Evolutionary conservation across 2,113 vertebrate species (phyloP).

Genomic region (Eudyptes chrysolophus): DNA sequence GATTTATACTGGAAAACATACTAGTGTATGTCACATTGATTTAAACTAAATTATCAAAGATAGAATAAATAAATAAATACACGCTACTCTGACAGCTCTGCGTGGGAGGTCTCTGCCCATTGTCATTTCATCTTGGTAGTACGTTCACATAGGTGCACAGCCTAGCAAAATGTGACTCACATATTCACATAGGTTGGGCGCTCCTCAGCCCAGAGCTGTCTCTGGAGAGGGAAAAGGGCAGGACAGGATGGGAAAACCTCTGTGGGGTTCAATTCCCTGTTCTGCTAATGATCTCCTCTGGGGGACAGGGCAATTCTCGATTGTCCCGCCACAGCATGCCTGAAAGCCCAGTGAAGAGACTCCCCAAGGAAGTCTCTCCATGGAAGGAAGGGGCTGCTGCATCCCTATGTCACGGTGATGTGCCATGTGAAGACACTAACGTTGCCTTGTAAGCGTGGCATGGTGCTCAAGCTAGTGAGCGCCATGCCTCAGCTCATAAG

Average conservation of each 20-base stretch:
- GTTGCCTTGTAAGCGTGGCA: rapidly evolving
- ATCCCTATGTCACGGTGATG: rapidly evolving
- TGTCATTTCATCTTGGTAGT: conserved; percentile 12
- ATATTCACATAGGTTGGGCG: background rate
- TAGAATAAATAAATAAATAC: conserved; percentile 29
- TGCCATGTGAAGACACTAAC: background rate
- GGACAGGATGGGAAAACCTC: background rate
- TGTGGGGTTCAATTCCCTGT: background rate
- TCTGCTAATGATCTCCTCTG: background rate
- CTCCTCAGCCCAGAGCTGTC: background rate
- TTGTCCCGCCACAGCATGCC: background rate
- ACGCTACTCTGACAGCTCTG: background rate
- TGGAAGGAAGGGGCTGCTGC: background rate
- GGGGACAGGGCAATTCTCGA: background rate
- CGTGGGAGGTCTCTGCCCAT: conserved; percentile 10
- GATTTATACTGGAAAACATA: conserved; percentile 39
- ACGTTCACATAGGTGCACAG: conserved; percentile 5
- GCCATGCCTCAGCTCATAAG: background rate
- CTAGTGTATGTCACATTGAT: conserved; percentile 25
- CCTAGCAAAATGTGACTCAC: conserved; percentile 41
- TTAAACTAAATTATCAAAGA: conserved; percentile 45
- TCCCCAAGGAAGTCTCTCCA: background rate
- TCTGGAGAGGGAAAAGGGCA: background rate
- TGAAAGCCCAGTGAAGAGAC: background rate
- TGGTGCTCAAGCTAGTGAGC: background rate